A percentile compares a stretch with the other conserved stretches of the same genome.
These are phyloP conservation scores for Acropternis orthonyx DNA, from an alignment of 2,797 vertebrate genomes.

Conservation along the genomic window DNA sequence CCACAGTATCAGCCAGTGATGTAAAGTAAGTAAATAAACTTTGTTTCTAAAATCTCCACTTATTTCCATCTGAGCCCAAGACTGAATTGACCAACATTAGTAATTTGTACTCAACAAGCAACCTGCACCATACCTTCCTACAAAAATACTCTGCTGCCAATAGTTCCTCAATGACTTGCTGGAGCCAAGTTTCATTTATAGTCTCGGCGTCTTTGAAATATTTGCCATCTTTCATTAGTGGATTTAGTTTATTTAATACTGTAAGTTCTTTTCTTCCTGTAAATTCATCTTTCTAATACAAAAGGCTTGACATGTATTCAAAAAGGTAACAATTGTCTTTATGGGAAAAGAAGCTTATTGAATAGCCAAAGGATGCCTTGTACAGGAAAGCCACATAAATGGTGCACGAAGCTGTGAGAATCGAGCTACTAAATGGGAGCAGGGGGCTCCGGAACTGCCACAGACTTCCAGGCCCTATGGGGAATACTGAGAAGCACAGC, in stretches of 20 bases:
- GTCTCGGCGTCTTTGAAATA: neutral
- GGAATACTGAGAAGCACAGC: constrained; percentile 38
- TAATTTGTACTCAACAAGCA: constrained; percentile 12
- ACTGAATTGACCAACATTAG: neutral
- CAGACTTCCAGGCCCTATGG: constrained; percentile 31
- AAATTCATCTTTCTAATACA: constrained; percentile 58
- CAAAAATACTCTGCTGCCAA: neutral
- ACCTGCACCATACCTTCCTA: neutral
- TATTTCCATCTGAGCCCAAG: neutral
- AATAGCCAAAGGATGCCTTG: constrained; percentile 54
- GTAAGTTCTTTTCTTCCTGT: constrained; percentile 32
- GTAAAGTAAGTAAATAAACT: neutral
- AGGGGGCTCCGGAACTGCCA: constrained; percentile 49
- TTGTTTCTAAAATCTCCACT: neutral
- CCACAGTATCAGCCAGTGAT: neutral
- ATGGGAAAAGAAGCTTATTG: constrained; percentile 60
- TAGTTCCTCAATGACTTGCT: neutral
- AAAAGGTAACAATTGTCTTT: constrained; percentile 61
- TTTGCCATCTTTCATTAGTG: neutral
- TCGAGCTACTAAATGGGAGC: constrained; percentile 37
- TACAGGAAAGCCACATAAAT: constrained; percentile 49
- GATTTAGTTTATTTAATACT: constrained; percentile 56
- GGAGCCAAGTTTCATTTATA: constrained; percentile 13
- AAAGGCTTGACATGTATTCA: constrained; percentile 53
- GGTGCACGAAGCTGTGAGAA: constrained; percentile 53